Conservation (phyloP, 2,888 invertebrate genomes). For the Tetragnatha montana region DNA sequence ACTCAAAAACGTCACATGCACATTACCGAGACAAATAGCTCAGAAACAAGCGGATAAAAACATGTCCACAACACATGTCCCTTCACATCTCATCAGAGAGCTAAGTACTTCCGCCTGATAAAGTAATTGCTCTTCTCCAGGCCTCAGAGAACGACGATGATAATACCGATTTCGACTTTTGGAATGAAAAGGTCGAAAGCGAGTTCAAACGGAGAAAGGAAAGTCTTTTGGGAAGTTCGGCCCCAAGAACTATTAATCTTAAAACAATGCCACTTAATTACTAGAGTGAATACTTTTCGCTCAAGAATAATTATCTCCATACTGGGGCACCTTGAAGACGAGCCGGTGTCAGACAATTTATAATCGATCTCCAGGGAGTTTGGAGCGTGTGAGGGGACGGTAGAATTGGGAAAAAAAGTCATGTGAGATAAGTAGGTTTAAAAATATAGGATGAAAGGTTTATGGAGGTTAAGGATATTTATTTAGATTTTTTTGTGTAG, state of each 20-base stretch:
- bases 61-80: not conserved
- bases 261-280: conserved; percentile 1
- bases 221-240: not conserved
- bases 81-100: not conserved
- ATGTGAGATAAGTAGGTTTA: not conserved
- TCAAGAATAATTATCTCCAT: not conserved
- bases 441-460: not conserved
- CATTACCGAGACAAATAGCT: too few species aligned
- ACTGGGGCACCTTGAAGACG: not conserved
- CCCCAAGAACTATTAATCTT: not conserved
- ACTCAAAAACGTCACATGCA: too few species aligned
- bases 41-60: too few species aligned
- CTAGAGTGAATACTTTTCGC: not conserved
- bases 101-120: not conserved
- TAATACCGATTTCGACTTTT: not conserved
- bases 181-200: not conserved
- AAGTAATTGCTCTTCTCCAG: not conserved
- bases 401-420: not conserved
- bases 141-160: not conserved
- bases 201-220: not conserved
- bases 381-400: not conserved
- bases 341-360: not conserved
- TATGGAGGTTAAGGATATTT: not conserved
- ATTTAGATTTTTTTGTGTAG: not conserved
- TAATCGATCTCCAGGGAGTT: not conserved